Evolutionary conservation across 1,140 invertebrate species (phyloP), one percentile per base, ranked within the genome.

Genomic region (Magallana angulata): DNA sequence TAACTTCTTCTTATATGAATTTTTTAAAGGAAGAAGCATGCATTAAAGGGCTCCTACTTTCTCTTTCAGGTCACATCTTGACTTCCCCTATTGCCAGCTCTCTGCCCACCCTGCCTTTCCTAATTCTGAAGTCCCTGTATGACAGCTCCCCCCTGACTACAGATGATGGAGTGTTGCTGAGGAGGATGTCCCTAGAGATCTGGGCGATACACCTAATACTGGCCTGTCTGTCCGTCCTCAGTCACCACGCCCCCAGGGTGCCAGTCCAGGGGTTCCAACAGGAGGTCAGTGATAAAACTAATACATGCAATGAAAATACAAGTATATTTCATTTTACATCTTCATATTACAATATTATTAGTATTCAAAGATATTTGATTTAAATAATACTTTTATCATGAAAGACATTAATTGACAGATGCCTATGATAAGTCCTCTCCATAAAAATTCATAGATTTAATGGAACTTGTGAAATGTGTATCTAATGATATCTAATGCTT

Each of bases 61-160:
- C 11, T 57, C n/a, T 82, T 57, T 1, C 93, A 95, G 97, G 97
- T 87, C 97, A 98, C 89, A 97, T 98, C 48, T 96, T 97, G 88
- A 96, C 96, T 30, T 97, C 97, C 3, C 96, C 97, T 12, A 95
- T 98, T 58, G 97, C 97, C 0, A 94, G 96, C 1, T 96, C 97
- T 0, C 94, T 98, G 81, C 97, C 97, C n/a, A 98, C 97, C 1
- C 94, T 98, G 91, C 98, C 98, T 14, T 98, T 98, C 95, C 96
- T 97, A 94, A 97, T 98, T 64, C 95, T 98, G 82, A 96, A 97
- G 89, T 96, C 96, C 60, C 95, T 98, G 57, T 96, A 98, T 80
- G 97, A 98, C 91, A 96, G 96, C 64, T 97, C 97, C 14, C 97
- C 97, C 0, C 95, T 97, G 3, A 97, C 96, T n/a, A 97, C 97